These are phyloP conservation scores for Lampropteryx suffumata DNA, from an alignment of 2,888 invertebrate species.

Conservation along the genomic window DNA sequence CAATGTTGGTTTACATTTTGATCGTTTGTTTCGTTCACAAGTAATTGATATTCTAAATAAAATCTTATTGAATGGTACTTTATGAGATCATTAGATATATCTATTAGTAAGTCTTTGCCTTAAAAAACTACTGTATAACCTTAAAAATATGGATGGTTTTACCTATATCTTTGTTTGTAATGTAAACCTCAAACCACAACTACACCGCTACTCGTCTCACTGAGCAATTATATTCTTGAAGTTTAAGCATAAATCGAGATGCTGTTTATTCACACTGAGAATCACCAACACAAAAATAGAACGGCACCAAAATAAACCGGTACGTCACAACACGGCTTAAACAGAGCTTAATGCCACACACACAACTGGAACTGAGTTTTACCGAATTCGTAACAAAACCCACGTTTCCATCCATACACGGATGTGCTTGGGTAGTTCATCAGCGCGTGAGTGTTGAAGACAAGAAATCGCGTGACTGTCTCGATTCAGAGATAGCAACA, in stretches of 20 bases:
- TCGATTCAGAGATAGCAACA: conserved; percentile 70
- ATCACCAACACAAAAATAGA: conserved; percentile 66
- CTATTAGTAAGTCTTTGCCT: no score
- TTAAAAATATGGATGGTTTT: no score
- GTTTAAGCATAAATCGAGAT: conserved; percentile 50
- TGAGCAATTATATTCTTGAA: conserved; percentile 37
- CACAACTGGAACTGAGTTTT: conserved; percentile 41
- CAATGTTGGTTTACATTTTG: conserved; percentile 8
- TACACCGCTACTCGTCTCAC: conserved; percentile 14
- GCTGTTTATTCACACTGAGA: conserved; percentile 65
- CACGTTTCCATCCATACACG: conserved; percentile 49
- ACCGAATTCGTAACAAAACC: conserved; percentile 39
- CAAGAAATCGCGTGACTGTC: conserved; percentile 64
- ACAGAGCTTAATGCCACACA: conserved; percentile 46
- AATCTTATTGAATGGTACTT: no score
- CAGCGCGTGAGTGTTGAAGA: conserved; percentile 44
- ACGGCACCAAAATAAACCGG: conserved; percentile 66
- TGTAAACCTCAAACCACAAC: conserved; percentile 12
- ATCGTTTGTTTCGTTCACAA: conserved; percentile 8
- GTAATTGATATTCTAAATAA: conserved; percentile 9
- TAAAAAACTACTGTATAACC: no score
- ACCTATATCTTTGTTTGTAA: not conserved
- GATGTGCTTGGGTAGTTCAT: conserved; percentile 42
- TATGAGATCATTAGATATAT: no score
- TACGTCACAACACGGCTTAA: conserved; percentile 53